Conservation (phyloP, 92 coral and sea anemone species). For the Zoanthus gigantus region DNA sequence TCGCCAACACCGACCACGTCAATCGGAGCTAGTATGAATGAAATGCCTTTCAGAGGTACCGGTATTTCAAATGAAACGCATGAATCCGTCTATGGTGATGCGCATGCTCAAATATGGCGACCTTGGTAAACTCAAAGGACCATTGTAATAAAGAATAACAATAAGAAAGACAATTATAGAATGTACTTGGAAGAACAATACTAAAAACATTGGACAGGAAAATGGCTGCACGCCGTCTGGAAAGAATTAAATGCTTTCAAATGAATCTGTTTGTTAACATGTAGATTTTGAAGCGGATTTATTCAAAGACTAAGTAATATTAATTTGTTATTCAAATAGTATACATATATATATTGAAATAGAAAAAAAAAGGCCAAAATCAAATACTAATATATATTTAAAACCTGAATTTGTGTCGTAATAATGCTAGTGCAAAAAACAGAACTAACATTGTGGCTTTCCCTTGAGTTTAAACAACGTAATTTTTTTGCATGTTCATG, state of each 20-base stretch:
- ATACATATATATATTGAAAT: no score
- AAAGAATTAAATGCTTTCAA: not conserved
- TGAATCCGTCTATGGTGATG: not conserved
- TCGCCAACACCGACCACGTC: conserved; percentile 32
- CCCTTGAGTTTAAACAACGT: no score
- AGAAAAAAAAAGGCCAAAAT: no score
- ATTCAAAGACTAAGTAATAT: no score
- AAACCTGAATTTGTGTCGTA: no score
- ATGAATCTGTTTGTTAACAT: not conserved
- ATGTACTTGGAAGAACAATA: conserved; percentile 44
- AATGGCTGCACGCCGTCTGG: not conserved
- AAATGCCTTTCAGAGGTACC: conserved; percentile 1
- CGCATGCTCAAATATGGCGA: conserved; percentile 27
- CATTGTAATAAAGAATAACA: not conserved
- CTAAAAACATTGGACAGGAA: not conserved
- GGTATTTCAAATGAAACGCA: not conserved
- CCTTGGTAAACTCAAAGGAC: conserved; percentile 35
- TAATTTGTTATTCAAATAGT: no score
- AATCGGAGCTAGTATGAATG: not conserved
- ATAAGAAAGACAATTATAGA: conserved; percentile 22
- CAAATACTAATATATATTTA: no score
- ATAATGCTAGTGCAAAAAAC: no score
- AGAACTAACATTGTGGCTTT: no score
- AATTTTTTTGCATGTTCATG: not conserved
- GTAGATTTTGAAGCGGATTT: not conserved